Percentiles rank a stretch among this genome's conserved stretches.
phyloP scores from a whole-genome alignment of 92 coral and sea anemone species.

The Heteractis magnifica region DNA sequence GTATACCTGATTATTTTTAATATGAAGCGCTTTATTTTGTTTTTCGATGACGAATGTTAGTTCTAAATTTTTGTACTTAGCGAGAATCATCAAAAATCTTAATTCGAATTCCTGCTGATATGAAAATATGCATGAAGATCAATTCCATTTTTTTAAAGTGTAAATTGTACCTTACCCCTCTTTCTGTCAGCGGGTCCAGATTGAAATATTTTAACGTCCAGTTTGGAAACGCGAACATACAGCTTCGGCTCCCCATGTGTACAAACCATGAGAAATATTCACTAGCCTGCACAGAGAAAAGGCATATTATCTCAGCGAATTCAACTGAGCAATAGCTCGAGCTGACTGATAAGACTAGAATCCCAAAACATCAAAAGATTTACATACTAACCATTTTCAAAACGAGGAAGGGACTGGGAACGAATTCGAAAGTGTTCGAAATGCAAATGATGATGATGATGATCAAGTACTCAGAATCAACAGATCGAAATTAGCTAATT shows the following conservation, averaged over 20 bases:
- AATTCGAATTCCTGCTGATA: background rate
- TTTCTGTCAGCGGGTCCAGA: background rate
- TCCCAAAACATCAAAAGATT: background rate
- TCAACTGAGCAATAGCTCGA: conserved; percentile 9
- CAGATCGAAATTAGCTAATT: no score
- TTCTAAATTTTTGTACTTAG: background rate
- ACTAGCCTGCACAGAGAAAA: background rate
- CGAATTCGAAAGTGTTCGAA: no score
- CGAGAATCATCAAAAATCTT: background rate
- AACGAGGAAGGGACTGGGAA: background rate
- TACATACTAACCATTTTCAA: background rate
- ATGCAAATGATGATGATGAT: no score
- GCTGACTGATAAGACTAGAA: background rate
- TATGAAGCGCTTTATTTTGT: background rate
- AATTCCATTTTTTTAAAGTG: background rate
- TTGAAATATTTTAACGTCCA: conserved; percentile 34
- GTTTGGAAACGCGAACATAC: conserved; percentile 20
- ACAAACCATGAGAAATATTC: background rate
- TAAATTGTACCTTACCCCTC: conserved; percentile 13
- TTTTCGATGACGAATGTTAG: background rate
- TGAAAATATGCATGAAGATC: background rate
- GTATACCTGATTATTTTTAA: background rate
- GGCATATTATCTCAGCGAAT: background rate
- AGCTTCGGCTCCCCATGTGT: conserved; percentile 15
- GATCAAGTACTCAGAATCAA: no score